Base-by-base conservation (phyloP, 2,113 vertebrate genomes). In the Propithecus coquereli region DNA sequence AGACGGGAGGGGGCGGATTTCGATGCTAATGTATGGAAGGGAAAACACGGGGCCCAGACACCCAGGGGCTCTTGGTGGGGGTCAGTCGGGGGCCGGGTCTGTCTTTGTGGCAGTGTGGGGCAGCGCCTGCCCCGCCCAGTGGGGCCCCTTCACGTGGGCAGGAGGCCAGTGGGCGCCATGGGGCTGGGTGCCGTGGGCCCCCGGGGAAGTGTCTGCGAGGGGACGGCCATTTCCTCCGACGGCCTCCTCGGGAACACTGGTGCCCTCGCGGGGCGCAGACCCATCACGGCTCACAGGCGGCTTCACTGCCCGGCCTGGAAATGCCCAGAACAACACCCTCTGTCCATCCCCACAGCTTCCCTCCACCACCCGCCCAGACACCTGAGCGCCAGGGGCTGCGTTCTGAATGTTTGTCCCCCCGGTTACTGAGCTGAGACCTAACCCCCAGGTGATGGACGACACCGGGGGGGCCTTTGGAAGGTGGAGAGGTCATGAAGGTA, bases 1-100 rank as follows among this genome's bases (percentile, higher is more conserved):
- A 95, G 95, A 80, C 22, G 81, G 63, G 91, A 83, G 45, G 96
- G 68, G 87, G 96, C 92, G 1, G 93, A 71, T 91, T 96, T 95
- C 80, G 52, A 87, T 85, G 91, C 91, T 92, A 90, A 93, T 66
- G 12, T 79, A 74, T 12, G 45, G 82, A 91, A 96, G 95, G 94
- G 92, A 68, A 88, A 90, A 97, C 8, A 11, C 97, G 85, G 92
- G 40, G 74, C 89, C 85, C 20, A 86, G 91, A 96, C 93, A 94
- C 0, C 2, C 0, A 0, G 37, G 30, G 25, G 65, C 7, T 2
- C 9, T 6, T 4, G 4, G 76, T n/a, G 20, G 43, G 7, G 11
- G 43, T 16, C 45, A 14, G 59, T n/a, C 5, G 0, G 11, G 45
- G 13, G 8, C 14, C 5, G 20, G 0, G 70, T 0, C 13, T 0